Percentiles rank a stretch among this genome's conserved stretches.
Evolutionary conservation across 2,888 invertebrate genomes (phyloP).

Genomic region (Amiota communis): DNA sequence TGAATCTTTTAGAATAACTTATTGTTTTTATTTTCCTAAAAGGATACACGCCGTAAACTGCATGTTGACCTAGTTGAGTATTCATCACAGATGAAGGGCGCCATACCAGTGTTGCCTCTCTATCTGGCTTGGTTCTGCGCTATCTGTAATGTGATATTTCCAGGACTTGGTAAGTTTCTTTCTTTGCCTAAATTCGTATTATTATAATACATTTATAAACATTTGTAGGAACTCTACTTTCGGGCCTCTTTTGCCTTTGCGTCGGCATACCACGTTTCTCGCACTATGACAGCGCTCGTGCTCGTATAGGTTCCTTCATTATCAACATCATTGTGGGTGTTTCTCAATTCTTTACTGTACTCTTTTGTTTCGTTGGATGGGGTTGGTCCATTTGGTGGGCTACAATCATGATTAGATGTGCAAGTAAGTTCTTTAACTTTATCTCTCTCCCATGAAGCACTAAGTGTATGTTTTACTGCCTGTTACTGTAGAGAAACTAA

Average conservation of each 20-base stretch:
- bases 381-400: constrained; percentile 99
- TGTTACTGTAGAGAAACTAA: constrained; percentile 78
- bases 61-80: constrained; percentile 86
- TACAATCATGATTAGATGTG: constrained; percentile 89
- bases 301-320: constrained; percentile 85
- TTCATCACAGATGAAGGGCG: constrained; percentile 90
- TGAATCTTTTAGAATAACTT: not conserved
- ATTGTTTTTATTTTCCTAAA: not conserved
- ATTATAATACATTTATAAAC: constrained; percentile 39
- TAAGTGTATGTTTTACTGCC: constrained; percentile 9
- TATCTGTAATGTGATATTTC: constrained; percentile 84
- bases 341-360: constrained; percentile 92
- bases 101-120: constrained; percentile 92
- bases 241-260: constrained; percentile 91
- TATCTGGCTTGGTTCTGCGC: constrained; percentile 91
- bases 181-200: not conserved
- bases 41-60: constrained; percentile 85
- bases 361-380: constrained; percentile 96
- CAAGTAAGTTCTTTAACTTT: constrained; percentile 79
- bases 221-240: constrained; percentile 86
- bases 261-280: constrained; percentile 91
- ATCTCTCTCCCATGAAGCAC: not conserved
- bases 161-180: constrained; percentile 80
- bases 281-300: constrained; percentile 83
- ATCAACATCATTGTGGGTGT: constrained; percentile 90